Evolutionary conservation across 53 echinoderm and acorn worm genomes (phyloP), one percentile per base, ranked within the genome.

Genomic region (Apostichopus leukothele): DNA sequence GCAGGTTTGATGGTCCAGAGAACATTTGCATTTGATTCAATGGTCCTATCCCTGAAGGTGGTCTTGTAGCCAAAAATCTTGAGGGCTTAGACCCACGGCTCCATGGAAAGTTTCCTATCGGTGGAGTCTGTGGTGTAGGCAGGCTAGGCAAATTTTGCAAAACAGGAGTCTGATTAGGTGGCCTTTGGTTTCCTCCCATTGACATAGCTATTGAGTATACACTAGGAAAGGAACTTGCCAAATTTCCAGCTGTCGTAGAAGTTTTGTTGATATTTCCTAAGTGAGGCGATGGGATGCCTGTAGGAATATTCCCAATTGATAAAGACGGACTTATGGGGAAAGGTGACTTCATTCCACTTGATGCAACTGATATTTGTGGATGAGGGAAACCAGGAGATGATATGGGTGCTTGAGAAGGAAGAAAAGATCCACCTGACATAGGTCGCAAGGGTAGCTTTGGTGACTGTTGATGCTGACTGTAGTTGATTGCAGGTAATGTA

Each of bases 341-440:
- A 79, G 92, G 59, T 90, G 90, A 52, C 67, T 86, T 76, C 27
- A n/a, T 59, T 68, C 86, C 16, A 67, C 60, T 75, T 75, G 90
- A 76, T 90, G 90, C 13, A 83, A 83, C 50, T 89, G 89, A 75
- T 76, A 83, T 52, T 86, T 87, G 6, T 90, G 94, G 11, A 89
- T 86, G 63, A 68, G 89, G 57, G 83, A 83, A 52, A 51, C 86
- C 79, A 86, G 90, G 12, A 87, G 74, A 52, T 86, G 92, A 73
- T 76, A 85, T 13, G 83, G 91, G 23, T 87, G 83, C 8, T 51
- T 74, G 73, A 66, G 88, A 53, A 54, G 76, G 88, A 83, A 88
- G 76, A 80, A 16, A 7, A 5, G 55, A 54, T 51, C 21, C 60
- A 5, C 55, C 14, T 59, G 81, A 57, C 14, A 54, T 16, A 50